Evolutionary conservation across 2,113 vertebrate genomes (phyloP), one percentile per base, ranked within the genome.

Genomic region (Tonatia bakeri): DNA sequence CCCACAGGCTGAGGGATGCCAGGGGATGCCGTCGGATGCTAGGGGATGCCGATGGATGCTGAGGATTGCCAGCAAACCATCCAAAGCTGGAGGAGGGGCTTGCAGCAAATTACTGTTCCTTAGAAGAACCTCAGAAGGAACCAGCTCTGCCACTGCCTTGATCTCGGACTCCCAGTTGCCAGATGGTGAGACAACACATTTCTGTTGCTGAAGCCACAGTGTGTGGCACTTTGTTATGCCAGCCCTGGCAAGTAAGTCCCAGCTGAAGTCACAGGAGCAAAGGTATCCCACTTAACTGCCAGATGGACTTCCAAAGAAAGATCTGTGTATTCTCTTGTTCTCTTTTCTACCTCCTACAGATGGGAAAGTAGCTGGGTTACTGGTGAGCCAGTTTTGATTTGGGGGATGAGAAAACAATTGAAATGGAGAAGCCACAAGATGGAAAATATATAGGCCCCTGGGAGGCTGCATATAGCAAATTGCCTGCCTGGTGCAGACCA

Each of bases 61-160:
- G 28, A n/a, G 0, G 3, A 72, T 10, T 12, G 7, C 20, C 17
- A 36, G 38, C 22, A 38, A 19, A 17, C 17, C 38, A 8, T 4
- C 26, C 1, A 33, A 59, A 26, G 19, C n/a, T 38, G 3, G 28
- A 70, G 40, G n/a, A 47, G 4, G 17, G 50, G 1, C 64, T 19
- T 20, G 22, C 22, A 31, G 40, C 8, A 7, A 7, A 24, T 43
- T 13, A 36, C 17, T n/a, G 14, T 31, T 9, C 40, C 40, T 91
- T 38, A 52, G 10, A 77, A 43, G 14, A 85, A n/a, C 5, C n/a
- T 86, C 50, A 2, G 72, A 52, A 43, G n/a, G 17, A 40, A 54
- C 43, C 1, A 4, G 9, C 3, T 14, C 72, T 52, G 10, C 22
- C 4, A 22, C 40, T 12, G 43, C 28, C 15, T 15, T 28, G 43